These are phyloP conservation scores for Catagonus wagneri DNA, from an alignment of 2,113 vertebrate species.

Conservation along the genomic window DNA sequence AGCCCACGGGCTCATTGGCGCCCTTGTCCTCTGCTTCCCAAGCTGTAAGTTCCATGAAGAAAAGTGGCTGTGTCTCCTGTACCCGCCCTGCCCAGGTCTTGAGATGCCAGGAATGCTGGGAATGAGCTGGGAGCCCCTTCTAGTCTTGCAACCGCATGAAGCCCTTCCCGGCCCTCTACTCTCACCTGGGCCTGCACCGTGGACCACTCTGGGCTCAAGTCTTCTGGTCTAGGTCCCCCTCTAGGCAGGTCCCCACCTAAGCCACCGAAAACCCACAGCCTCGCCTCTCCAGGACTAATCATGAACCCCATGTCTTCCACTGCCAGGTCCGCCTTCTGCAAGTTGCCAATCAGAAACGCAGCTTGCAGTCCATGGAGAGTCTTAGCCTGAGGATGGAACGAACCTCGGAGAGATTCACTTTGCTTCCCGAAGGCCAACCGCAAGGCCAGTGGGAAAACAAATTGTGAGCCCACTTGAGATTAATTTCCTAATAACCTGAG, in stretches of 20 bases:
- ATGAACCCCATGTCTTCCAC: accelerated
- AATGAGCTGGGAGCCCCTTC: neutral
- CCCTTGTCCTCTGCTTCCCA: neutral
- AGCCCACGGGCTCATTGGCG: neutral
- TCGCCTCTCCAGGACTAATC: neutral
- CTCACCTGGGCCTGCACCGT: neutral
- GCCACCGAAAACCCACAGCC: neutral
- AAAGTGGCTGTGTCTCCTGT: too few species aligned
- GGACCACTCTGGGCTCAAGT: neutral
- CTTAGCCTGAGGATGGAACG: neutral
- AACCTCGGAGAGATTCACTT: neutral
- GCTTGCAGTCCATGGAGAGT: neutral
- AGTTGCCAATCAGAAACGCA: neutral
- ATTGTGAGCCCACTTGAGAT: neutral
- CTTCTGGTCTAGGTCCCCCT: too few species aligned
- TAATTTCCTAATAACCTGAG: neutral
- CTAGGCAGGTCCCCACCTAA: neutral
- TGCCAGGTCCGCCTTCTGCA: neutral
- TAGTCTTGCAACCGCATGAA: too few species aligned
- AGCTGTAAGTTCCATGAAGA: neutral
- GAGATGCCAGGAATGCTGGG: accelerated
- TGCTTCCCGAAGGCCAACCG: neutral
- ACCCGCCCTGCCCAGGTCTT: neutral
- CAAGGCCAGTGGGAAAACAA: neutral
- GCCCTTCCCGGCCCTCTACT: neutral